These are phyloP conservation scores for Hydrozoanthus tunicans DNA, from an alignment of 64 coral and sea anemone species.

Conservation along the genomic window DNA sequence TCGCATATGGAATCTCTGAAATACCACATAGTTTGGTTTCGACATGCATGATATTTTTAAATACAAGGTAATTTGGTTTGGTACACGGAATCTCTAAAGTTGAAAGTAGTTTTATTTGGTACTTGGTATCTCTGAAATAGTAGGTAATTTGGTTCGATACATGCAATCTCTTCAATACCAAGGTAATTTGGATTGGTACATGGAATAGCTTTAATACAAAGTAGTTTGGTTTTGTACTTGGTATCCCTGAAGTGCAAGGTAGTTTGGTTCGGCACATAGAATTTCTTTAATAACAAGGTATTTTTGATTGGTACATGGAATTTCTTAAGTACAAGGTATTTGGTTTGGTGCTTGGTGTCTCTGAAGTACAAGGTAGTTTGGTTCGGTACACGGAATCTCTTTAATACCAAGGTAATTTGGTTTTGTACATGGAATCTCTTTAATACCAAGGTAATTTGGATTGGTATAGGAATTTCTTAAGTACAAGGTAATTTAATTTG, in stretches of 20 bases:
- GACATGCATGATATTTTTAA: neutral
- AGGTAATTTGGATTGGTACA: conserved; percentile 7
- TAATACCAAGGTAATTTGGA: too few species aligned
- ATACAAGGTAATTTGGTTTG: conserved; percentile 8
- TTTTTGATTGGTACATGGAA: too few species aligned
- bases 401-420: neutral
- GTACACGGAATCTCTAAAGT: conserved; percentile 1
- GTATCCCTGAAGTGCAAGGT: neutral
- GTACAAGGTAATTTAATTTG: too few species aligned
- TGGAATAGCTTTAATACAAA: conserved; percentile 8
- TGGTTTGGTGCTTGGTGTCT: too few species aligned
- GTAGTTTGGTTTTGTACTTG: conserved; percentile 7
- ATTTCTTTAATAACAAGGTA: too few species aligned
- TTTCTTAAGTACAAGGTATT: too few species aligned
- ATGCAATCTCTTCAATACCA: conserved; percentile 7
- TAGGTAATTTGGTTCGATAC: conserved; percentile 7
- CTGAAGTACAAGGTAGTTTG: too few species aligned
- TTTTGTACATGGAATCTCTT: too few species aligned
- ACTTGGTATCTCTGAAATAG: conserved; percentile 7
- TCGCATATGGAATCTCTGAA: too few species aligned
- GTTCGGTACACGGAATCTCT: too few species aligned
- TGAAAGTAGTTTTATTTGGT: conserved; percentile 8
- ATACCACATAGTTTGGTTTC: too few species aligned
- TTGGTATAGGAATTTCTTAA: too few species aligned
- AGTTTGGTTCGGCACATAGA: neutral